A percentile compares a stretch with the other conserved stretches of the same genome.
Conservation (phyloP, 1,140 invertebrate genomes). For the Melipona quadrifasciata region DNA sequence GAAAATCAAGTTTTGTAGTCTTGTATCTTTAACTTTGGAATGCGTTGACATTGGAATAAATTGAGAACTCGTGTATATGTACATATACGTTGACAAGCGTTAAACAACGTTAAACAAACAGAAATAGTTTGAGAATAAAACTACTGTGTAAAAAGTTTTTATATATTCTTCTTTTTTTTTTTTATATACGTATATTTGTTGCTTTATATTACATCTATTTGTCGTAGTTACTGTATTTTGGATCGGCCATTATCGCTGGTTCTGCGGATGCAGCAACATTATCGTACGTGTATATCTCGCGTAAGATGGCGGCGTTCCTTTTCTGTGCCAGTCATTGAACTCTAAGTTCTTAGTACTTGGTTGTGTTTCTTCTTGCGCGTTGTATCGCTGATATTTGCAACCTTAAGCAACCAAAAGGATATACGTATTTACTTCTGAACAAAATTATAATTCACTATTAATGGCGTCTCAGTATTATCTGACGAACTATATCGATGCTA, state of each 20-base stretch:
- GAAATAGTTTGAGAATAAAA: not conserved
- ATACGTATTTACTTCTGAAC: not conserved
- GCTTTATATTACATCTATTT: too few species aligned
- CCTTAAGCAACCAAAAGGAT: slow-evolving; percentile 65
- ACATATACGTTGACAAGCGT: not conserved
- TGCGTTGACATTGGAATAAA: not conserved
- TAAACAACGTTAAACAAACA: not conserved
- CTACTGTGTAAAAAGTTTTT: not conserved
- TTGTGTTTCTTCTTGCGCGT: slow-evolving; percentile 32
- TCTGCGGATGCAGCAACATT: slow-evolving; percentile 38
- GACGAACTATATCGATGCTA: not conserved
- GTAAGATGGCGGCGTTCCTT: slow-evolving; percentile 74
- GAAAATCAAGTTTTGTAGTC: too few species aligned
- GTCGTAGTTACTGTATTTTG: not conserved
- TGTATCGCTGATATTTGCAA: not conserved
- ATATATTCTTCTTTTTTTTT: not conserved
- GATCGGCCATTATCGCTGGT: not conserved
- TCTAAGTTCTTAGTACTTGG: slow-evolving; percentile 44
- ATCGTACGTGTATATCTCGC: slow-evolving; percentile 64
- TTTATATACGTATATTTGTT: not conserved
- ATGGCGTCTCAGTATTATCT: not conserved
- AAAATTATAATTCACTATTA: not conserved
- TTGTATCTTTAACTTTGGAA: not conserved
- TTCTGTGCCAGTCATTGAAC: slow-evolving; percentile 80
- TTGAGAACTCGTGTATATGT: not conserved